Evolutionary conservation across 2,797 vertebrate species (phyloP), one percentile per base, ranked within the genome.

Genomic region (Alcedo atthis): DNA sequence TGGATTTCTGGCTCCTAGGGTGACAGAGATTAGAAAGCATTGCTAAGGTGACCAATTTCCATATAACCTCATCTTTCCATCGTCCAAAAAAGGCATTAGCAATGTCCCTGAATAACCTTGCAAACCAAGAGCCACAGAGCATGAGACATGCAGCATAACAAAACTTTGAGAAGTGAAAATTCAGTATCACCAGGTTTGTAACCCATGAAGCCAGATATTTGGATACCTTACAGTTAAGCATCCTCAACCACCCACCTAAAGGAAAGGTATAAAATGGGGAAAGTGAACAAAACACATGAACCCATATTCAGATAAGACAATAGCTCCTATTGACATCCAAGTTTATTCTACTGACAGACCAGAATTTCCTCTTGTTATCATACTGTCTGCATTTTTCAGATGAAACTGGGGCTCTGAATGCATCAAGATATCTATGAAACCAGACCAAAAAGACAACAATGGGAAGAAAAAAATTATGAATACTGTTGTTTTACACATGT

Each of bases 11-110:
- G 75, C 88, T 95, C 58, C n/a, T 82, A 75, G 58, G 22, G 81
- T 89, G 88, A 94, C 2, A 87, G 75, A 92, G 79, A 93, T 93
- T 87, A 92, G 75, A 87, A 93, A 94, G 66, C 63, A 95, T 79
- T 76, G 76, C 93, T 90, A 96, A 96, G 94, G 93, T 96, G 86
- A 94, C 93, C 10, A 4, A 96, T 96, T 92, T 93, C 93, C 94
- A 94, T 89, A 92, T 58, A 93, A 91, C 92, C 90, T 94, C 93
- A 90, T 91, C 93, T 80, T 89, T 83, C 84, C 63, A 89, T 94
- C 93, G 66, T 92, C 51, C 63, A 82, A 33, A 80, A 75, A 53
- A 92, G 43, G 81, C 91, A 85, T 92, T 90, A 94, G 79, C 81
- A 28, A 12, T 8, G 84, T 93, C 91, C 88, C 88, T 81, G 86